phyloP scores from a whole-genome alignment of 2,113 vertebrate species.

The Dasyornis broadbenti region DNA sequence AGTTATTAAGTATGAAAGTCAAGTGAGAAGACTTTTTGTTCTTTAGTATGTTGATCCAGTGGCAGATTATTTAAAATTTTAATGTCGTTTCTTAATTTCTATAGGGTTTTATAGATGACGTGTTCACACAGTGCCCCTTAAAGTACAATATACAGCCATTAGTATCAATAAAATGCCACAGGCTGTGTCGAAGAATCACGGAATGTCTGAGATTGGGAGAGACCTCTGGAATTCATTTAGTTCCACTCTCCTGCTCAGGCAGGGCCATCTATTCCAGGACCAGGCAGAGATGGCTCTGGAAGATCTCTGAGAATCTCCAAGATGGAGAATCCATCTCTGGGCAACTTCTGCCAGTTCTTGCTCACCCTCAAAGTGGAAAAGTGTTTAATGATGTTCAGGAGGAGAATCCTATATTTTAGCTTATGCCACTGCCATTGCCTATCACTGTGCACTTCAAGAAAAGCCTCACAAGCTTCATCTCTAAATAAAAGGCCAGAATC shows the following conservation, averaged over 20 bases:
- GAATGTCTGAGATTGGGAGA: not conserved
- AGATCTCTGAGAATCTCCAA: not conserved
- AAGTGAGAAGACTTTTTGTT: not conserved
- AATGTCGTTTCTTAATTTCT: not conserved
- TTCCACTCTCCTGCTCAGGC: fast-evolving
- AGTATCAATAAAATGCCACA: not conserved
- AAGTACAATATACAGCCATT: not conserved
- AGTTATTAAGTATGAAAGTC: not conserved
- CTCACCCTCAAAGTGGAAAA: not conserved
- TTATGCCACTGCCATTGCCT: not conserved
- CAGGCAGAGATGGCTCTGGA: not conserved
- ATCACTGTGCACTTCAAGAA: not conserved
- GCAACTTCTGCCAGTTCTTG: not conserved
- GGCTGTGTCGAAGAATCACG: not conserved
- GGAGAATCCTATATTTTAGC: not conserved
- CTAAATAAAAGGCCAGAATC: not conserved
- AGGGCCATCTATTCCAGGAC: not conserved
- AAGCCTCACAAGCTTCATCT: not conserved
- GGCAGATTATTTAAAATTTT: not conserved
- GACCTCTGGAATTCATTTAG: not conserved
- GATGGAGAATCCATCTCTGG: not conserved
- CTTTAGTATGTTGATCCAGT: not conserved
- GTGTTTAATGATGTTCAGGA: not conserved
- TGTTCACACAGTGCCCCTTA: not conserved
- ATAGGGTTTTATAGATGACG: not conserved